Evolutionary conservation across 2,113 vertebrate genomes (phyloP).

Genomic region (Benitochromis conjunctus): DNA sequence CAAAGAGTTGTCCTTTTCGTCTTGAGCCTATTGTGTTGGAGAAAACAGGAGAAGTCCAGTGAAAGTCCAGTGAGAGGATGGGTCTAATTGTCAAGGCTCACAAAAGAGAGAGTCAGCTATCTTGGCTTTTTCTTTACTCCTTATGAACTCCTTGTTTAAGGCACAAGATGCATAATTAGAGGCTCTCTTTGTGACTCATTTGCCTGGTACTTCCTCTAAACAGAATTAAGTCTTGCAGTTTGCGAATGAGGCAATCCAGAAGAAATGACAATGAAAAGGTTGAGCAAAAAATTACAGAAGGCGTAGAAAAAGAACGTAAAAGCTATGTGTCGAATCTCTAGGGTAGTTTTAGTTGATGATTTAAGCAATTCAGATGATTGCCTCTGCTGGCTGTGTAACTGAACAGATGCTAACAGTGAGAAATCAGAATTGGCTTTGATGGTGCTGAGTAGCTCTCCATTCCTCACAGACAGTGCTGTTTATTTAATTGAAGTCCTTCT

Average conservation of each 20-base stretch:
- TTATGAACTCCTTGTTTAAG: slow-evolving; percentile 8
- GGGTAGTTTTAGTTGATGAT: slow-evolving; percentile 11
- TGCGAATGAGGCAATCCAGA: not conserved
- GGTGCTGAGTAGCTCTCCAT: slow-evolving; percentile 25
- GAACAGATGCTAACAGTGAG: slow-evolving; percentile 22
- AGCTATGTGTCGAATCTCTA: not conserved
- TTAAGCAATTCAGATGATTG: slow-evolving; percentile 13
- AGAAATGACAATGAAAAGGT: slow-evolving; percentile 28
- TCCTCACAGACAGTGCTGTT: slow-evolving; percentile 63
- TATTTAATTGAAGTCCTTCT: slow-evolving; percentile 70
- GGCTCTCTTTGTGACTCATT: slow-evolving; percentile 25
- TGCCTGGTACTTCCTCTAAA: not conserved
- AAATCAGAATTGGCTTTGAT: slow-evolving; percentile 43
- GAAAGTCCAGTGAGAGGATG: slow-evolving; percentile 25
- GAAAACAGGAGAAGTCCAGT: slow-evolving; percentile 27
- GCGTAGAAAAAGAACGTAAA: not conserved
- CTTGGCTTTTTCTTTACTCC: not conserved
- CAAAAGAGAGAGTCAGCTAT: slow-evolving; percentile 2
- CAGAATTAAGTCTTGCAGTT: not conserved
- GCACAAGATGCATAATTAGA: slow-evolving; percentile 16
- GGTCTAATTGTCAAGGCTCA: slow-evolving; percentile 9
- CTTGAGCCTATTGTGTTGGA: not conserved
- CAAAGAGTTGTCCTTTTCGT: not conserved
- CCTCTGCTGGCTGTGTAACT: not conserved
- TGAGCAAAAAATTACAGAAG: slow-evolving; percentile 16